phyloP scores from a whole-genome alignment of 2,888 invertebrate species.

The Pheosia tremula region DNA sequence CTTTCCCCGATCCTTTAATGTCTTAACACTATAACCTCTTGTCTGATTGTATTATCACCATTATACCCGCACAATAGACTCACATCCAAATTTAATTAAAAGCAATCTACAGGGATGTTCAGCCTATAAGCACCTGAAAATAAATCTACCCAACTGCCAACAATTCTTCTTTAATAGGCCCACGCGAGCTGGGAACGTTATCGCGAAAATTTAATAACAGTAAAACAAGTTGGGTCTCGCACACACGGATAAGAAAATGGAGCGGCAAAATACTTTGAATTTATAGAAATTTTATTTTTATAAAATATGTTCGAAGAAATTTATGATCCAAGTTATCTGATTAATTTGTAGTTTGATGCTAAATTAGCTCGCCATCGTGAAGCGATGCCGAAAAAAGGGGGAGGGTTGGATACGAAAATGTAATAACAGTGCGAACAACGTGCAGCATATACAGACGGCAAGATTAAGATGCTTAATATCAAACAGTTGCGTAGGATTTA shows the following conservation, averaged over 20 bases:
- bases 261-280: constrained; percentile 5
- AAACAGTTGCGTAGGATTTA: too few relatives aligned
- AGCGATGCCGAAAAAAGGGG: too few relatives aligned
- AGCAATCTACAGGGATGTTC: constrained; percentile 51
- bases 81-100: constrained; percentile 63
- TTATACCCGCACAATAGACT: constrained; percentile 25
- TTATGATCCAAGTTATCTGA: not conserved
- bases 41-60: constrained; percentile 18
- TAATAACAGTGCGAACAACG: too few relatives aligned
- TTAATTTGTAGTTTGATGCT: not conserved
- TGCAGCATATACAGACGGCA: too few relatives aligned
- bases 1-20: not conserved
- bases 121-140: constrained; percentile 52
- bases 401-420: too few relatives aligned
- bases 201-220: constrained; percentile 70
- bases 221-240: constrained; percentile 47
- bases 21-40: not conserved
- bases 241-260: constrained; percentile 33
- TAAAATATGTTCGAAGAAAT: not conserved
- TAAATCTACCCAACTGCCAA: constrained; percentile 61
- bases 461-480: too few relatives aligned
- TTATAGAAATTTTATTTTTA: not conserved
- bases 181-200: constrained; percentile 55
- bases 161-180: constrained; percentile 68
- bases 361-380: too few relatives aligned